Evolutionary conservation across 2,888 invertebrate genomes (phyloP).

Genomic region (Cheilosia vulpina): DNA sequence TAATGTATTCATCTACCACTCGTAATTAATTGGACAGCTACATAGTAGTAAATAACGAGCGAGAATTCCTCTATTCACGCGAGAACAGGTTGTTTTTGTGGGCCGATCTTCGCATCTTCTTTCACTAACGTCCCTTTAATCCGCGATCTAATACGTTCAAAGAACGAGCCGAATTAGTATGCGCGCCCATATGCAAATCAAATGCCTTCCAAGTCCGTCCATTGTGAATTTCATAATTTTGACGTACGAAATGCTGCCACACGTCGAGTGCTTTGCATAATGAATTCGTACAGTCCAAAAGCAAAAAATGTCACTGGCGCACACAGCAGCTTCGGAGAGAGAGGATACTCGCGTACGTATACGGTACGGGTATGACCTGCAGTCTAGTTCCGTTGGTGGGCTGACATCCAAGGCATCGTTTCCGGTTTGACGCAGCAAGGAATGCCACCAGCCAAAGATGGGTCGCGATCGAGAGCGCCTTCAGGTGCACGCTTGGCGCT

Average conservation of each 20-base stretch:
- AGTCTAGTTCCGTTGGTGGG: conserved; percentile 64
- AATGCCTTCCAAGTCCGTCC: conserved; percentile 38
- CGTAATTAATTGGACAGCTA: conserved; percentile 71
- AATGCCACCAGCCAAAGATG: conserved; percentile 23
- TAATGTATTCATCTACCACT: conserved; percentile 70
- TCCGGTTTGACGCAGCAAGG: conserved; percentile 37
- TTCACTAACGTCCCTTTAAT: conserved; percentile 15
- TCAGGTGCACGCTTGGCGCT: conserved; percentile 33
- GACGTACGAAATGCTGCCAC: conserved; percentile 18
- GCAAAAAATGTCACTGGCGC: conserved; percentile 22
- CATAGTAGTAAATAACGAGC: conserved; percentile 60
- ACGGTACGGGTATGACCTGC: conserved; percentile 14
- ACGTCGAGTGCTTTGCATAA: conserved; percentile 32
- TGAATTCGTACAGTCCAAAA: conserved; percentile 14
- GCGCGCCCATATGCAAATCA: conserved; percentile 48
- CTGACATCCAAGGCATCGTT: conserved; percentile 2
- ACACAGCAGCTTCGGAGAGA: conserved; percentile 15
- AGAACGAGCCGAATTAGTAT: conserved; percentile 44
- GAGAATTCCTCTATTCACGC: conserved; percentile 36
- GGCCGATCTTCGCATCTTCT: conserved; percentile 42
- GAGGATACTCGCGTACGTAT: conserved; percentile 1
- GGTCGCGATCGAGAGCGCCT: conserved; percentile 41
- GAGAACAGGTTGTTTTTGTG: conserved; percentile 60
- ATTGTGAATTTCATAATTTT: conserved; percentile 52
- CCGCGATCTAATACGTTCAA: conserved; percentile 48